Base-by-base conservation (phyloP, 2,797 vertebrate genomes). In the Rhynchotus rufescens region DNA sequence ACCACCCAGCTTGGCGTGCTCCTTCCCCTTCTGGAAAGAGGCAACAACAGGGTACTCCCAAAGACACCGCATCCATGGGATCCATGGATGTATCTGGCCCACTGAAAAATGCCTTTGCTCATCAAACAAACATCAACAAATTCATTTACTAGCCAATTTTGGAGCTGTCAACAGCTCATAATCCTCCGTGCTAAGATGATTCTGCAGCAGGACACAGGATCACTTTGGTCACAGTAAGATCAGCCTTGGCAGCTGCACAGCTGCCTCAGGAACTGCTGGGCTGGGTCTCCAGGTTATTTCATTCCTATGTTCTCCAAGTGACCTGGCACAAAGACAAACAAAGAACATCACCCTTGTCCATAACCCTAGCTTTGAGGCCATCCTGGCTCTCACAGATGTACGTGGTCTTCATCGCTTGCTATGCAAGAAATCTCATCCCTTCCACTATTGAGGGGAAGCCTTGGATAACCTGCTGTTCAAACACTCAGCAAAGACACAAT, bases 401-500 rank as follows among this genome's bases (percentile, higher is more conserved):
- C 51, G 2, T 4, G 64, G 59, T 56, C 56, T 71, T 54, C 19
- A 30, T 20, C 65, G n/a, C 23, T 42, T 34, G 36, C 56, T 36
- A 23, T 23, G 28, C 13, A 73, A 34, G 52, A 62, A 57, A 65
- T 57, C 52, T 66, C 40, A 80, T 15, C 34, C 44, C 38, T 67
- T 74, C 23, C n/a, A 25, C 57, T 47, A 38, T 1, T 56, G 64
- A 75, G 51, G 28, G 1, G 1, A 69, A 84, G 28, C 17, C 67
- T 64, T 64, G 54, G 64, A 32, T 56, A 84, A 62, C 34, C 38
- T 36, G n/a, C 52, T 87, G 73, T 51, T 67, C 73, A 76, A 78
- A 87, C 68, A 44, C 2, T 1, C 10, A 28, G 12, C 0, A 0
- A 22, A 89, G 73, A 23, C 1, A 38, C 28, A 34, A 73, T 75